These are phyloP conservation scores for Aradophagus sp. DNA, from an alignment of 1,140 invertebrate genomes.

Conservation along the genomic window DNA sequence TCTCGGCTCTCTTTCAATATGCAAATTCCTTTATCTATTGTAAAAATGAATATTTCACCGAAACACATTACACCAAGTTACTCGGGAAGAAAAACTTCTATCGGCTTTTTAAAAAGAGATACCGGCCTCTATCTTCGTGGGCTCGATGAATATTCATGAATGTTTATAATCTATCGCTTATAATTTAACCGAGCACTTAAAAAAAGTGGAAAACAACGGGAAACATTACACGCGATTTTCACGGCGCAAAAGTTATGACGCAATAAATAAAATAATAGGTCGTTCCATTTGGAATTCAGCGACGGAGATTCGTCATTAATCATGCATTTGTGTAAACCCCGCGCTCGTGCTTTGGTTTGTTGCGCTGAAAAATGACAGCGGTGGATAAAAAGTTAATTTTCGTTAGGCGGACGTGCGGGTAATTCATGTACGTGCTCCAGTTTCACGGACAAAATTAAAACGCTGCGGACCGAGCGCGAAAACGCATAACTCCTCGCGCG, in stretches of 20 bases:
- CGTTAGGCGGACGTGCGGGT: slow-evolving; percentile 30
- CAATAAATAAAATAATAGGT: slow-evolving; percentile 37
- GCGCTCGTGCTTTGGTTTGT: slow-evolving; percentile 22
- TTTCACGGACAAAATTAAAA: slow-evolving; percentile 45
- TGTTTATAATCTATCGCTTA: slow-evolving; percentile 26
- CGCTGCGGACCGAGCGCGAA: slow-evolving; percentile 4
- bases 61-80: slow-evolving; percentile 27
- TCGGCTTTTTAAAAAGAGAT: slow-evolving; percentile 16
- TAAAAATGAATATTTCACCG: slow-evolving; percentile 31
- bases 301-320: slow-evolving; percentile 39
- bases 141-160: slow-evolving; percentile 36
- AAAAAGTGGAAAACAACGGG: not conserved
- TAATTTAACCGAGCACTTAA: slow-evolving; percentile 19
- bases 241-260: slow-evolving; percentile 7
- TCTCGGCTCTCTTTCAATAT: slow-evolving; percentile 13
- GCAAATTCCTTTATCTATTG: slow-evolving; percentile 32
- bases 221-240: slow-evolving; percentile 4
- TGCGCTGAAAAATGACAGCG: slow-evolving; percentile 45
- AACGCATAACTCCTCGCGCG: slow-evolving; percentile 10
- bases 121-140: not conserved
- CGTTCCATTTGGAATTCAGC: slow-evolving; percentile 23
- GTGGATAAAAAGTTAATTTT: slow-evolving; percentile 44
- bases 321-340: slow-evolving; percentile 32
- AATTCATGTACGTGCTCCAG: slow-evolving; percentile 39
- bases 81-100: slow-evolving; percentile 23